Conservation (phyloP, 2,888 invertebrate genomes). For the Fissipunctia ypsillon region DNA sequence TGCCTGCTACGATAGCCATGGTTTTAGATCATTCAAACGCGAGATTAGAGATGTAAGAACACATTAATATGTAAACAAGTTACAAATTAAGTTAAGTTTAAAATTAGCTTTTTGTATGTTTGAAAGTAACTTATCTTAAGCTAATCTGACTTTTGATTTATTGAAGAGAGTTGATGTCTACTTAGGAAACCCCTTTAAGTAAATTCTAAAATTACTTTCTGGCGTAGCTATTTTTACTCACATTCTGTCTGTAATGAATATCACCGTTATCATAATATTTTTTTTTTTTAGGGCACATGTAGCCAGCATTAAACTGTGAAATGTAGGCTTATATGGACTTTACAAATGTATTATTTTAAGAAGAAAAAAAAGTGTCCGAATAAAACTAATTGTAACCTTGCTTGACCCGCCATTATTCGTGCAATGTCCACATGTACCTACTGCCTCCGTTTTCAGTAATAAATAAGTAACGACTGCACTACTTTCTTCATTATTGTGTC, state of each 20-base stretch:
- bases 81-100: no score
- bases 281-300: background rate
- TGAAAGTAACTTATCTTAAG: slow-evolving; percentile 26
- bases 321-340: background rate
- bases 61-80: slow-evolving; percentile 1
- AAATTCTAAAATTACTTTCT: background rate
- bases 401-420: background rate
- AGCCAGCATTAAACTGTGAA: background rate
- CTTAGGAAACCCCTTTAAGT: background rate
- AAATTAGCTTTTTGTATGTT: slow-evolving; percentile 10
- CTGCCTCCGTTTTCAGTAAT: slow-evolving; percentile 14
- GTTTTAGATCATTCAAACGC: slow-evolving; percentile 30
- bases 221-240: background rate
- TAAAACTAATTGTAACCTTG: background rate
- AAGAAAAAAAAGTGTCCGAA: background rate
- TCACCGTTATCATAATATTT: background rate
- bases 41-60: slow-evolving; percentile 13
- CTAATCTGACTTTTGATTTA: slow-evolving; percentile 29
- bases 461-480: slow-evolving; percentile 20
- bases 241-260: background rate
- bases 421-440: slow-evolving; percentile 1
- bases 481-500: slow-evolving; percentile 63
- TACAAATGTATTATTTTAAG: background rate
- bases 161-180: background rate
- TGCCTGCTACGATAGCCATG: background rate